A percentile compares a stretch with the other conserved stretches of the same genome.
Conservation (phyloP, 2,113 vertebrate genomes). For the Stegostoma tigrinum region DNA sequence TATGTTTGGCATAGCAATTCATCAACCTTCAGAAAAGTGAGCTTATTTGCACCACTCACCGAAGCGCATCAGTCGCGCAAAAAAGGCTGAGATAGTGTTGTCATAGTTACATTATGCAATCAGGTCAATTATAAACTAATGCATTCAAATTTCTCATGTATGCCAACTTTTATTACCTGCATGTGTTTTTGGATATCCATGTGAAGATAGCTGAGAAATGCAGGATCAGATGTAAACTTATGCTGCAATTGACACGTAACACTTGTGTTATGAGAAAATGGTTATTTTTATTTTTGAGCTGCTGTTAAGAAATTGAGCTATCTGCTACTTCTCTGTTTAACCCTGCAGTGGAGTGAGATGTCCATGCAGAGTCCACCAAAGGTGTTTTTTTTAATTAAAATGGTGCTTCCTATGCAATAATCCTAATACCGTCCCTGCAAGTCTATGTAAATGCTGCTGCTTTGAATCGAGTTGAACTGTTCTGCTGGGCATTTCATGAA, state of each 20-base stretch:
- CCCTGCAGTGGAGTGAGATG: neutral
- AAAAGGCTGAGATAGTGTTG: neutral
- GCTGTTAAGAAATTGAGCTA: neutral
- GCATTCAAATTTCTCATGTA: neutral
- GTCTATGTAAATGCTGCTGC: neutral
- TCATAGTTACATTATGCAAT: neutral
- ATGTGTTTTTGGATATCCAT: neutral
- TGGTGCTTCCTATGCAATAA: neutral
- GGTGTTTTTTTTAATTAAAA: neutral
- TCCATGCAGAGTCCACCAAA: neutral
- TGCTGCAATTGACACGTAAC: neutral
- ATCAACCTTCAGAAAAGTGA: neutral
- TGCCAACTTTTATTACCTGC: constrained; percentile 17
- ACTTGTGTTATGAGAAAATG: neutral
- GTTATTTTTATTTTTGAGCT: neutral
- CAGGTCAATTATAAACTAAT: neutral
- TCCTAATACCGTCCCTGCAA: neutral
- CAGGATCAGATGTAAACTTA: neutral
- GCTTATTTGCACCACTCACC: neutral
- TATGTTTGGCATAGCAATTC: neutral
- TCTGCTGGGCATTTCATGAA: neutral
- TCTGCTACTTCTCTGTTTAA: neutral
- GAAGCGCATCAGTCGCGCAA: neutral
- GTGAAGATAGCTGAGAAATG: neutral
- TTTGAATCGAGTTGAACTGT: neutral